These are phyloP conservation scores for Sinocyclocheilus grahami DNA, from an alignment of 2,113 vertebrate species.

Conservation along the genomic window DNA sequence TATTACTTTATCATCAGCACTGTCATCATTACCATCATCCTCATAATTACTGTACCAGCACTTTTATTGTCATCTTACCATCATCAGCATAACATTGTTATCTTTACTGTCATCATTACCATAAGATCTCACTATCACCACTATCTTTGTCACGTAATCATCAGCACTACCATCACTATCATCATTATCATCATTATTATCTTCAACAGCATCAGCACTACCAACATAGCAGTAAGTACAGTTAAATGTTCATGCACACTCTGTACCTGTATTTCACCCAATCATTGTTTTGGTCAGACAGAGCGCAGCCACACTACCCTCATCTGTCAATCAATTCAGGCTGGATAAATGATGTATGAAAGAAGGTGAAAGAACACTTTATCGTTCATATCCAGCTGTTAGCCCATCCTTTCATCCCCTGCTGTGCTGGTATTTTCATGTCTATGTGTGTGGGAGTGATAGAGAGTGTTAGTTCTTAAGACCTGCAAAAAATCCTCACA, in stretches of 20 bases:
- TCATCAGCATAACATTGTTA: not conserved
- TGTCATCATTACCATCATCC: not conserved
- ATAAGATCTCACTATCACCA: not conserved
- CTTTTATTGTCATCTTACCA: not conserved
- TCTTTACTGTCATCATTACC: not conserved
- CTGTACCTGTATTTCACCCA: not conserved
- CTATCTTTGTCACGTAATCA: not conserved
- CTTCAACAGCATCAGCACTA: not conserved
- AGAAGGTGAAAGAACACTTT: slow-evolving; percentile 29
- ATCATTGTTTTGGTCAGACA: slow-evolving; percentile 1
- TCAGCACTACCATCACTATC: not conserved
- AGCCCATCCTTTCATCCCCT: slow-evolving; percentile 19
- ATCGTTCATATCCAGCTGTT: slow-evolving; percentile 39
- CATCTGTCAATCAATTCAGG: not conserved
- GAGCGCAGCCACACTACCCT: not conserved
- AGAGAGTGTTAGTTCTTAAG: slow-evolving; percentile 30
- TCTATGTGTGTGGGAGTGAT: not conserved
- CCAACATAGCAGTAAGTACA: not conserved
- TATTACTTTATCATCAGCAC: not conserved
- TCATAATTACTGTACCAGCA: not conserved
- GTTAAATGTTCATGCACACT: slow-evolving; percentile 3
- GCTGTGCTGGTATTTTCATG: slow-evolving; percentile 1
- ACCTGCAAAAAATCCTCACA: not conserved
- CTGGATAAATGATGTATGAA: slow-evolving; percentile 2
- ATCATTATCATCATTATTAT: slow-evolving; percentile 10